Percentiles rank a stretch among this genome's conserved stretches.
phyloP scores from a whole-genome alignment of 1,140 invertebrate genomes.

The Papilio helenus region DNA sequence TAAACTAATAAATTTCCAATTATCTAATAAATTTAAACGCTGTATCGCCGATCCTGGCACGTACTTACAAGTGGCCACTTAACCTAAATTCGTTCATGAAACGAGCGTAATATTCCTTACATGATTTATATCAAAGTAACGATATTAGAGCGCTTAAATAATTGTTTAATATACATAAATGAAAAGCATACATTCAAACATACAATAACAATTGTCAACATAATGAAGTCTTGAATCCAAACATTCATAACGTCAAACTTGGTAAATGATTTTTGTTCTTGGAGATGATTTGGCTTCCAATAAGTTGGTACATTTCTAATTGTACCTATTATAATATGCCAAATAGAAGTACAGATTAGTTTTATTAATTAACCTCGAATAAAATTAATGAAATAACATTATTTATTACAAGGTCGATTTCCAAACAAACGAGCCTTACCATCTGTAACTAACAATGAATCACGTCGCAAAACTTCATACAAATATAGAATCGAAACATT shows the following conservation, averaged over 20 bases:
- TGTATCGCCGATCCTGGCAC: not conserved
- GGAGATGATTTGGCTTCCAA: no score
- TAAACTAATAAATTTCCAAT: conserved; percentile 21
- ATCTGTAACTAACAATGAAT: conserved; percentile 31
- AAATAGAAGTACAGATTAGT: not conserved
- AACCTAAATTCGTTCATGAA: conserved; percentile 18
- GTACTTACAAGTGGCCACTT: conserved; percentile 13
- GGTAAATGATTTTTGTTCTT: no score
- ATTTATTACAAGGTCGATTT: conserved; percentile 35
- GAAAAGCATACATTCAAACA: no score
- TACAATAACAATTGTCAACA: no score
- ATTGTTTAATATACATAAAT: no score
- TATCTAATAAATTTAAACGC: conserved; percentile 26
- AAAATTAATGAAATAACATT: conserved; percentile 26
- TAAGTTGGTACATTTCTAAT: not conserved
- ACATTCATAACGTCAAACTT: no score
- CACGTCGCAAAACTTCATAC: conserved; percentile 23
- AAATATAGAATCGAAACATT: conserved; percentile 7
- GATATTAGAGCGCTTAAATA: not conserved
- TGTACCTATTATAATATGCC: not conserved
- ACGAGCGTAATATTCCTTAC: conserved; percentile 1
- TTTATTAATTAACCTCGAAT: conserved; percentile 1
- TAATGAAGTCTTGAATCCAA: no score
- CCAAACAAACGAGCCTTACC: not conserved
- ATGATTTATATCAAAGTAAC: not conserved